phyloP scores from a whole-genome alignment of 2,113 vertebrate genomes.

The Acanthisitta chloris region DNA sequence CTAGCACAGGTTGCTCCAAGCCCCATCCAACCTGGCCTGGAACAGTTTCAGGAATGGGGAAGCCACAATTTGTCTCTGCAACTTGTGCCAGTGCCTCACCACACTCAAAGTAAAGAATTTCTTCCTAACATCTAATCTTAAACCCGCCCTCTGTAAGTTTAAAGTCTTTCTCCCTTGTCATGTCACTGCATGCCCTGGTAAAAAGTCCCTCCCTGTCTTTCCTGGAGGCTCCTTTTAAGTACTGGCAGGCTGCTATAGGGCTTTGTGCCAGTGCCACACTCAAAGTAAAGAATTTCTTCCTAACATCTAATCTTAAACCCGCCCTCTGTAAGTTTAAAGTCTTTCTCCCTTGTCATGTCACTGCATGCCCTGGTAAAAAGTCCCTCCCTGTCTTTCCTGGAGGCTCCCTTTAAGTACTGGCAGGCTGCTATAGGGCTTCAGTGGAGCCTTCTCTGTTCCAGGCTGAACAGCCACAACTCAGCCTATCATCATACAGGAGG shows the following conservation, averaged over 20 bases:
- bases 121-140: background rate
- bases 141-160: background rate
- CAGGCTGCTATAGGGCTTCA: background rate
- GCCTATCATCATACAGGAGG: background rate
- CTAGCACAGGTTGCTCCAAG: background rate
- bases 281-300: background rate
- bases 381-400: background rate
- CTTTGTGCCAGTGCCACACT: background rate
- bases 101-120: background rate
- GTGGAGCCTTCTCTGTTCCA: background rate
- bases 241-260: too few relatives aligned
- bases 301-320: background rate
- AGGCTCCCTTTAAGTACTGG: background rate
- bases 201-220: too few relatives aligned
- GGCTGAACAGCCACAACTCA: background rate
- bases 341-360: background rate
- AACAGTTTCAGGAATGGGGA: background rate
- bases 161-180: too few relatives aligned
- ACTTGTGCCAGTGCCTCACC: background rate
- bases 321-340: background rate
- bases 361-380: background rate
- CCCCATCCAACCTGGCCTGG: background rate
- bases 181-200: too few relatives aligned
- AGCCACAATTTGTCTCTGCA: background rate
- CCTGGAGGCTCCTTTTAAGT: too few relatives aligned